Evolutionary conservation across 2,113 vertebrate genomes (phyloP).

Genomic region (Brevimyrus niger): DNA sequence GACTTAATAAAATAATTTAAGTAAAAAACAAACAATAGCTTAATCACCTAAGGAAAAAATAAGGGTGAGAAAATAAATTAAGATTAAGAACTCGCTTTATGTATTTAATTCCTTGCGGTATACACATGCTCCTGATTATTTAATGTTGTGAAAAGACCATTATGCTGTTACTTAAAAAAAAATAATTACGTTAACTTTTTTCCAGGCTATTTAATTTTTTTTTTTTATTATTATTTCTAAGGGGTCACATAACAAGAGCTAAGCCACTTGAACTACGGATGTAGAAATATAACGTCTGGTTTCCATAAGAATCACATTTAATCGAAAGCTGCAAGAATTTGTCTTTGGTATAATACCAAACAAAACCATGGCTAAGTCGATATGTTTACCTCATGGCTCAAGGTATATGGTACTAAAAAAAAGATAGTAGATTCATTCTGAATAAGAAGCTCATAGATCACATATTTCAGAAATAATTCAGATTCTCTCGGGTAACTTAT

Average conservation of each 20-base stretch:
- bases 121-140: constrained; percentile 32
- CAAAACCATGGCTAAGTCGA: constrained; percentile 22
- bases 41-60: constrained; percentile 12
- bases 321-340: constrained; percentile 23
- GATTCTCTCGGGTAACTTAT: constrained; percentile 46
- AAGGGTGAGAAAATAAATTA: constrained; percentile 32
- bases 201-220: constrained; percentile 13
- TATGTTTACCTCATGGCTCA: constrained; percentile 25
- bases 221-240: not conserved
- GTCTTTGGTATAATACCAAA: constrained; percentile 21
- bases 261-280: not conserved
- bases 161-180: constrained; percentile 16
- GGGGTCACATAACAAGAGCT: constrained; percentile 14
- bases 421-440: constrained; percentile 22
- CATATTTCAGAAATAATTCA: constrained; percentile 42
- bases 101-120: constrained; percentile 30
- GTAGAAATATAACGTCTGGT: constrained; percentile 10
- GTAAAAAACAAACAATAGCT: not conserved
- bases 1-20: not conserved
- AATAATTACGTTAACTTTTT: constrained; percentile 19
- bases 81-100: constrained; percentile 33
- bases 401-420: constrained; percentile 29
- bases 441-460: constrained; percentile 40
- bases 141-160: constrained; percentile 26
- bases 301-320: constrained; percentile 27